Conservation (phyloP, 2,888 invertebrate species). For the Acrobasis suavella region DNA sequence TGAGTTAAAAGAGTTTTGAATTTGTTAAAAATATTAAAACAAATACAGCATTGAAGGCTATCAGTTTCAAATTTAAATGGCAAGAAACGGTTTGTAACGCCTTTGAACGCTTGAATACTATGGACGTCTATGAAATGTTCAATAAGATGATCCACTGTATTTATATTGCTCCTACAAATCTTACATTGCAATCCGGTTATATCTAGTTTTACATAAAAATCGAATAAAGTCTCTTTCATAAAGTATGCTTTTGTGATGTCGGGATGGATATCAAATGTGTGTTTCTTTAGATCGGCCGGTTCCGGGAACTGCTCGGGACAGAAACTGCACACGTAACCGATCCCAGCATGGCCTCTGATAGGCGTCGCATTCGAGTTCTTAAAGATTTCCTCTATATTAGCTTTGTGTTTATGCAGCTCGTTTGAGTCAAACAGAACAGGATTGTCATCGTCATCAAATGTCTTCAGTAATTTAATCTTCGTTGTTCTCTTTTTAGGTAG, state of each 20-base stretch:
- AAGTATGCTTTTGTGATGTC: constrained; percentile 36
- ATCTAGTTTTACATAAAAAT: constrained; percentile 23
- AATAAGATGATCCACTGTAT: constrained; percentile 41
- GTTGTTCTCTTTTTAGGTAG: not conserved
- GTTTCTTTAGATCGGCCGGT: constrained; percentile 49
- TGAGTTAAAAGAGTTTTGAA: constrained; percentile 53
- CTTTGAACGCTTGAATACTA: constrained; percentile 38
- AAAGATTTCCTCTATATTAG: constrained; percentile 45
- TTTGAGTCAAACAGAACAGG: not conserved
- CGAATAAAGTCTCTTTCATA: constrained; percentile 34
- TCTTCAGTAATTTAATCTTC: not conserved
- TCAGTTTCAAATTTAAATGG: constrained; percentile 55
- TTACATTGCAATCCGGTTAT: constrained; percentile 29
- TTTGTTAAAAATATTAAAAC: constrained; percentile 43
- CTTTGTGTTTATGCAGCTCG: constrained; percentile 30
- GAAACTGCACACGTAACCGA: constrained; percentile 51
- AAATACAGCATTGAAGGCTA: constrained; percentile 47
- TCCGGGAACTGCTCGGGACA: constrained; percentile 45
- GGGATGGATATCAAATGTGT: constrained; percentile 43
- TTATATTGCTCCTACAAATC: constrained; percentile 39
- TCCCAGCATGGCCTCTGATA: constrained; percentile 42
- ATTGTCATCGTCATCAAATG: not conserved
- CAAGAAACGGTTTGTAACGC: constrained; percentile 50
- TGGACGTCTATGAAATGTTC: constrained; percentile 45
- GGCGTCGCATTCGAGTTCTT: constrained; percentile 54